These are phyloP conservation scores for Spheniscus mendiculus DNA, from an alignment of 2,113 vertebrate genomes.

Conservation along the genomic window DNA sequence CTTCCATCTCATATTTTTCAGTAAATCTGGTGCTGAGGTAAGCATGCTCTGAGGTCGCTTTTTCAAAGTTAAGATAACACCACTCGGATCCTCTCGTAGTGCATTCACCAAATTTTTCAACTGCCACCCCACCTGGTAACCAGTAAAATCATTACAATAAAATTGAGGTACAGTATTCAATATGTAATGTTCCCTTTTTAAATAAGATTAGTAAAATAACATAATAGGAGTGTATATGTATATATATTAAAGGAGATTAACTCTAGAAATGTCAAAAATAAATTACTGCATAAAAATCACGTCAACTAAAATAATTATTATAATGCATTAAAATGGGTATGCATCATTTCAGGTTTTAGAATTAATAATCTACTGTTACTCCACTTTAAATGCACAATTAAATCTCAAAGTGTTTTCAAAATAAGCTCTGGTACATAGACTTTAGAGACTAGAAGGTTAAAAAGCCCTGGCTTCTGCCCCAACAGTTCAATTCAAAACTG, in stretches of 20 bases:
- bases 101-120: constrained; percentile 99
- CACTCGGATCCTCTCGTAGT: constrained; percentile 96
- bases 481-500: not conserved
- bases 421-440: not conserved
- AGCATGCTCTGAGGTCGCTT: constrained; percentile 99
- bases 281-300: constrained; percentile 58
- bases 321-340: constrained; percentile 61
- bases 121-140: constrained; percentile 97
- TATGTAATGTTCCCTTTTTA: constrained; percentile 80
- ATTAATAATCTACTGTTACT: not conserved
- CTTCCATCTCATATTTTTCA: constrained; percentile 99
- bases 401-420: not conserved
- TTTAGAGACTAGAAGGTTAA: not conserved
- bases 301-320: constrained; percentile 55
- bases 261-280: constrained; percentile 55
- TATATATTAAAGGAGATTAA: constrained; percentile 60
- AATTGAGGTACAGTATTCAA: constrained; percentile 83
- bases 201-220: constrained; percentile 75
- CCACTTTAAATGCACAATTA: constrained; percentile 8
- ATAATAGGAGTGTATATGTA: constrained; percentile 64
- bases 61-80: constrained; percentile 99
- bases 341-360: constrained; percentile 45
- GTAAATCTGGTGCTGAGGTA: constrained; percentile 97
- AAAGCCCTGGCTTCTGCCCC: not conserved
- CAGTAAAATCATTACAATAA: constrained; percentile 85